These are phyloP conservation scores for Hippocampus barbouri DNA, from an alignment of 2,113 vertebrate genomes.

Conservation along the genomic window DNA sequence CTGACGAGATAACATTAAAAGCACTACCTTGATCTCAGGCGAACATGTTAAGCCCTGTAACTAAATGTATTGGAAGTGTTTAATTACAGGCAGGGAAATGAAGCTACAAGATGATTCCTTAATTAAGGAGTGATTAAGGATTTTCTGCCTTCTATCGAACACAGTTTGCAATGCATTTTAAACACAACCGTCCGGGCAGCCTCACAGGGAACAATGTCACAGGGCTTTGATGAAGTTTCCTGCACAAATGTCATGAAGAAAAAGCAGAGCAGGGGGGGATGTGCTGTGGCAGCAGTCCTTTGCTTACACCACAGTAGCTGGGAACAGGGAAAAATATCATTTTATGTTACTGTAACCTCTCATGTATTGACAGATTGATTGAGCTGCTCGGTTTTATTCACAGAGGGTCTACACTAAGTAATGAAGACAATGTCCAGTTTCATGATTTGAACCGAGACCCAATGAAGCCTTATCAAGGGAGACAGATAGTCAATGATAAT, in stretches of 20 bases:
- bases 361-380: conserved; percentile 33
- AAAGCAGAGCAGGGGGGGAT: conserved; percentile 36
- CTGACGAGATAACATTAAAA: conserved; percentile 78
- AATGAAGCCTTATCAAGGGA: conserved; percentile 50
- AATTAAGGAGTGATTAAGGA: conserved; percentile 83
- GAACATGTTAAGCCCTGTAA: conserved; percentile 83
- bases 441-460: conserved; percentile 48
- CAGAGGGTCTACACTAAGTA: conserved; percentile 28
- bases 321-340: neutral
- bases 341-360: conserved; percentile 30
- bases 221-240: conserved; percentile 74
- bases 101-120: conserved; percentile 84
- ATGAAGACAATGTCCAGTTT: conserved; percentile 45
- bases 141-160: conserved; percentile 80
- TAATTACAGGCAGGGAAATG: conserved; percentile 81
- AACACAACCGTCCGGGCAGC: conserved; percentile 73
- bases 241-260: conserved; percentile 58
- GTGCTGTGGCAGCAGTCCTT: conserved; percentile 45
- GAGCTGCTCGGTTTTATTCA: conserved; percentile 36
- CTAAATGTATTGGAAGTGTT: conserved; percentile 79
- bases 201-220: conserved; percentile 76
- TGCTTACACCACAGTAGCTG: neutral
- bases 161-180: conserved; percentile 78
- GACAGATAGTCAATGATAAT: conserved; percentile 61
- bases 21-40: conserved; percentile 82